Evolutionary conservation across 2,113 vertebrate species (phyloP).

Genomic region (Zosterops pallidus): DNA sequence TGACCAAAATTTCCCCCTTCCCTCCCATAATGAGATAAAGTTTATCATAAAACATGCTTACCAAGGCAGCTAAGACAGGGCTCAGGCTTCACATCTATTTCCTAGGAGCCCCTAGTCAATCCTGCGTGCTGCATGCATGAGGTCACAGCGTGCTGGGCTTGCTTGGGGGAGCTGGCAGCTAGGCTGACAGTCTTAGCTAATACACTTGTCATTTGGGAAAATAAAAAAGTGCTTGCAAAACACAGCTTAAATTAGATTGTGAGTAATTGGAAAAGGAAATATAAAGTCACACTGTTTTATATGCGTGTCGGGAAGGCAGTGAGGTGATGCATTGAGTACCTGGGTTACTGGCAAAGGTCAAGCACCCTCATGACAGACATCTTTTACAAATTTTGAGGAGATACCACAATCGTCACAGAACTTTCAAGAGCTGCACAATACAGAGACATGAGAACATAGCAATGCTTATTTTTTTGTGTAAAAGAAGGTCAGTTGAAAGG

Average conservation of each 20-base stretch:
- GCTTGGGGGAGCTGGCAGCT: conserved; percentile 38
- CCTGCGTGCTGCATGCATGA: conserved; percentile 32
- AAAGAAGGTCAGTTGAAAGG: neutral
- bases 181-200: conserved; percentile 68
- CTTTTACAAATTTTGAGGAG: neutral
- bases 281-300: conserved; percentile 46
- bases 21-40: conserved; percentile 62
- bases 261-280: conserved; percentile 69
- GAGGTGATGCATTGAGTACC: neutral
- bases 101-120: conserved; percentile 20
- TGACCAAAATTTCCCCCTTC: conserved; percentile 54
- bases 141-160: conserved; percentile 62
- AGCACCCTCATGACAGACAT: neutral
- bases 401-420: neutral
- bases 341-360: conserved; percentile 11
- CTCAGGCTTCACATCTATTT: conserved; percentile 60
- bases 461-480: neutral
- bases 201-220: conserved; percentile 67
- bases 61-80: conserved; percentile 43
- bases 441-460: neutral
- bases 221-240: conserved; percentile 62
- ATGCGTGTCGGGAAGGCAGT: neutral
- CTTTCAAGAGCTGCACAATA: neutral
- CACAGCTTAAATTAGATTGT: conserved; percentile 54
- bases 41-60: conserved; percentile 63